phyloP scores from a whole-genome alignment of 2,797 vertebrate species.

The Scyliorhinus canicula region DNA sequence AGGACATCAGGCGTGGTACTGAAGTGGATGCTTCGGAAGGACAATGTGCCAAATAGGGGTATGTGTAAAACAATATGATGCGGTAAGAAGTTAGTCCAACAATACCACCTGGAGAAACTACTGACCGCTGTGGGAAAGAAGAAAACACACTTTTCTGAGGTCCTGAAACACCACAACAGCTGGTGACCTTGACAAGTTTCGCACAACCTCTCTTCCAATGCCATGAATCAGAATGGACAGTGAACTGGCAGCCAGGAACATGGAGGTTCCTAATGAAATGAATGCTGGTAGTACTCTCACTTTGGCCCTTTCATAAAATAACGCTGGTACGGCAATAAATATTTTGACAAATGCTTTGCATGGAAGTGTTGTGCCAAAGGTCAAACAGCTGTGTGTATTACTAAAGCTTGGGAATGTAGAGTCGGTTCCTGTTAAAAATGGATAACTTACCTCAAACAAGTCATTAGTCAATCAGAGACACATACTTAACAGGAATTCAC shows the following conservation, averaged over 20 bases:
- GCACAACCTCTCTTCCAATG: neutral
- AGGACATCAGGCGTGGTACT: too few relatives aligned
- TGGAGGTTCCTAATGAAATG: neutral
- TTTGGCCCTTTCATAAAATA: neutral
- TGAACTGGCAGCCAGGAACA: neutral
- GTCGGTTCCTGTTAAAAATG: slow-evolving; percentile 23
- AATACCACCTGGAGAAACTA: neutral
- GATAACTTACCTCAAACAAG: neutral
- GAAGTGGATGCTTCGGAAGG: neutral
- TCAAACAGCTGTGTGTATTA: neutral
- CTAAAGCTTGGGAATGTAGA: slow-evolving; percentile 1
- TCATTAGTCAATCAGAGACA: neutral
- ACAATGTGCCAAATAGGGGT: neutral
- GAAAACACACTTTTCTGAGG: neutral
- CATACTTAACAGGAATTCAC: neutral
- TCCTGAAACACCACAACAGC: neutral
- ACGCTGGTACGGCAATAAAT: neutral
- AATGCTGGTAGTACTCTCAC: neutral
- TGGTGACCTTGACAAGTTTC: neutral
- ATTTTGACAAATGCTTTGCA: neutral
- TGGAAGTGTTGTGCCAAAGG: neutral
- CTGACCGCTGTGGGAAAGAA: neutral
- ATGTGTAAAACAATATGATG: neutral
- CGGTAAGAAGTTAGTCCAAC: neutral
- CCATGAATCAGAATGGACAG: neutral